A percentile compares a stretch with the other conserved stretches of the same genome.
phyloP scores from a whole-genome alignment of 2,113 vertebrate species.

The Sylvia atricapilla region DNA sequence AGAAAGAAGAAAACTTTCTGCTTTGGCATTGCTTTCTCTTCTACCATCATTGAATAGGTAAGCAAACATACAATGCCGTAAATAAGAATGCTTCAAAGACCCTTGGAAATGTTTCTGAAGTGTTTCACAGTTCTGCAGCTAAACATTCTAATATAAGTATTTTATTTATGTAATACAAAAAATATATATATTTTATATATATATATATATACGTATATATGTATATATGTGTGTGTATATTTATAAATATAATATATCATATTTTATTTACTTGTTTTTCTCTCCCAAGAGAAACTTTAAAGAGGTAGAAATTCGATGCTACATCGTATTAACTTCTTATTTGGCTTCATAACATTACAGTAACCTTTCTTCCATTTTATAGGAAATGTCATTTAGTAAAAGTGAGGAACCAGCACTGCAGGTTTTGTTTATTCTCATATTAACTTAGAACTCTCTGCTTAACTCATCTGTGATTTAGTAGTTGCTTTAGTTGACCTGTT shows the following conservation, averaged over 20 bases:
- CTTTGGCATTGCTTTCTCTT: conserved; percentile 91
- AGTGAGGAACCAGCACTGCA: background rate
- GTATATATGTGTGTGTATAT: too few species aligned
- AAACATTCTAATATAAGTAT: background rate
- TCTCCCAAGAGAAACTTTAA: background rate
- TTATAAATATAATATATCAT: too few species aligned
- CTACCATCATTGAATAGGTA: conserved; percentile 91
- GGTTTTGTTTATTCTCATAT: background rate
- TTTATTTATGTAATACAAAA: too few species aligned
- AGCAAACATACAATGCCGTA: background rate
- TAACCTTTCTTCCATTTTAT: background rate
- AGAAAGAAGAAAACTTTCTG: conserved; percentile 94
- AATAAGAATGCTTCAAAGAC: background rate
- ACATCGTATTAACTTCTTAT: background rate
- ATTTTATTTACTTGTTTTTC: background rate
- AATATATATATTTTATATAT: too few species aligned
- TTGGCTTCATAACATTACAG: background rate
- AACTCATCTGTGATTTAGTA: background rate
- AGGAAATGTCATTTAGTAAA: background rate
- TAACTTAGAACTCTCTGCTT: background rate
- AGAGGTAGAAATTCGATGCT: background rate
- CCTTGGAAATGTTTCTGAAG: background rate
- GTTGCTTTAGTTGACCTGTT: background rate
- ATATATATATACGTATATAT: too few species aligned
- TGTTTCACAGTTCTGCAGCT: background rate